These are phyloP conservation scores for Dipus sagitta DNA, from an alignment of 2,797 vertebrate species.

Conservation along the genomic window DNA sequence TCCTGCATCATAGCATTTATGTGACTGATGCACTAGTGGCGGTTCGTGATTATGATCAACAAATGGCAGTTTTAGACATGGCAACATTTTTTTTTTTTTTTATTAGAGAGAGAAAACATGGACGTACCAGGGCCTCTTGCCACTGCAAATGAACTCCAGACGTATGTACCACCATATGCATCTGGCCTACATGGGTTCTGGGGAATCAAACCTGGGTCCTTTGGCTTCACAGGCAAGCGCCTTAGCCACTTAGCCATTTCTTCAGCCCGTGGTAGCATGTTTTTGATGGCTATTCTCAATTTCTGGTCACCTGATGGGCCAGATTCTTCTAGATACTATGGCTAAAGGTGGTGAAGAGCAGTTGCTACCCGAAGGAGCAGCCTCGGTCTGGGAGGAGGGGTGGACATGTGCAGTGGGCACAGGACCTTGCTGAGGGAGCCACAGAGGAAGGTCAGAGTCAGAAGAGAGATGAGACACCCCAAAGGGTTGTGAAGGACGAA, in stretches of 20 bases:
- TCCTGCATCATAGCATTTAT: background rate
- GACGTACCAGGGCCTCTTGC: no score
- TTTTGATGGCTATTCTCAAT: background rate
- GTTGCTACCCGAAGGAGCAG: background rate
- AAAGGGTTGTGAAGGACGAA: background rate
- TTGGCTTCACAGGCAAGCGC: no score
- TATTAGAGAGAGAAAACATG: no score
- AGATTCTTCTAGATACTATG: background rate
- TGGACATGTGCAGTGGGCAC: background rate
- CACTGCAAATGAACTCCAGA: background rate
- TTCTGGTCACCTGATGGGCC: background rate
- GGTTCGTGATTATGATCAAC: background rate
- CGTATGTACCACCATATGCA: no score
- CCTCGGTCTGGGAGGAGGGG: background rate
- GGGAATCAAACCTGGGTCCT: no score
- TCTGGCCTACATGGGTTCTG: no score
- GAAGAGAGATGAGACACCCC: background rate
- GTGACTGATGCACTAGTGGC: background rate
- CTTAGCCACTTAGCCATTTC: no score
- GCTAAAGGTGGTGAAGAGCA: background rate
- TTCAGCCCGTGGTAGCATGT: background rate
- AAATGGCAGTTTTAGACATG: constrained; percentile 15
- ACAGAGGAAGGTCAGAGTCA: background rate
- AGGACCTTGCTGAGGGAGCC: background rate
- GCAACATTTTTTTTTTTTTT: background rate